Evolutionary conservation across 2,888 invertebrate species (phyloP).

Genomic region (Dione vanillae): DNA sequence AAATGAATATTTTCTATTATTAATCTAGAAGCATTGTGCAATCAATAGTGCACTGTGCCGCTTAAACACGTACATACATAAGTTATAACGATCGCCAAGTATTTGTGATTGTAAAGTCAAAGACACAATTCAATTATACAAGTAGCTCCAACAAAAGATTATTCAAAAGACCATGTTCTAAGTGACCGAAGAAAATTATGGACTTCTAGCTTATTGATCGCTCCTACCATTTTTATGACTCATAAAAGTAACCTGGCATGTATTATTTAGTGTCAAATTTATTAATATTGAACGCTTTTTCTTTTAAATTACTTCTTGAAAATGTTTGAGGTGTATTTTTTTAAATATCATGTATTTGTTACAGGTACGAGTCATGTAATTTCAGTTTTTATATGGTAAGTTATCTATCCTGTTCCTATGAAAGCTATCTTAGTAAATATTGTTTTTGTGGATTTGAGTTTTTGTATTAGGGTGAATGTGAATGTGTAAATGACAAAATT

Average conservation of each 20-base stretch:
- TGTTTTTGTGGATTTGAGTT: no score
- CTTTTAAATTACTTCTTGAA: neutral
- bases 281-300: conserved; percentile 1
- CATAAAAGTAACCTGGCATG: conserved; percentile 9
- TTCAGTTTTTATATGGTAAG: conserved; percentile 56
- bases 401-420: conserved; percentile 11
- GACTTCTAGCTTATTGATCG: conserved; percentile 20
- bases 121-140: conserved; percentile 28
- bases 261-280: conserved; percentile 15
- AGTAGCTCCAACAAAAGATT: conserved; percentile 54
- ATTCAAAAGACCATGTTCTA: neutral
- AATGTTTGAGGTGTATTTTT: conserved; percentile 1
- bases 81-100: neutral
- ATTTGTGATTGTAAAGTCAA: conserved; percentile 11
- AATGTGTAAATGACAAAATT: neutral
- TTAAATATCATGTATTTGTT: conserved; percentile 43
- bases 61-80: neutral
- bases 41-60: neutral
- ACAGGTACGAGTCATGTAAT: conserved; percentile 67
- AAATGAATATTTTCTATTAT: no score
- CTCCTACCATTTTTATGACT: conserved; percentile 24
- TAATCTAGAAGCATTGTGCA: neutral
- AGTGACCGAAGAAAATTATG: conserved; percentile 10
- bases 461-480: neutral
- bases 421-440: neutral